Base-by-base conservation (phyloP, 2,797 vertebrate species). In the Etheostoma perlongum region DNA sequence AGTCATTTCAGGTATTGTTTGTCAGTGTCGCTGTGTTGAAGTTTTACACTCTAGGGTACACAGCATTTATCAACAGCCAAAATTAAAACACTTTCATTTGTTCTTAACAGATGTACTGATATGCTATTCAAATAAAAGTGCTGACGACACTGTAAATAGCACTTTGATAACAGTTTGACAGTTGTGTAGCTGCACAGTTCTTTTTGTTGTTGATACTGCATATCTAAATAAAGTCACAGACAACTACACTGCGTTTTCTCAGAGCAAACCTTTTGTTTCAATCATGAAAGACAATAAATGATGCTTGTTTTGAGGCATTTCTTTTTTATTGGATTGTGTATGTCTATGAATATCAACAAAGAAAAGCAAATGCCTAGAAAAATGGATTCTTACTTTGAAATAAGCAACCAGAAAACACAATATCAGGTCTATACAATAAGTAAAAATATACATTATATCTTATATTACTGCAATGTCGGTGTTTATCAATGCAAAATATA, bases 181-280 rank as follows among this genome's bases (percentile, higher is more conserved):
- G 87, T 66, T 73, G 78, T 67, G 83, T 66, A 33, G 74, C 78
- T 62, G 59, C 62, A 14, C 21, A 76, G 81, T 53, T 85, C 72
- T 79, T 81, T 88, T 68, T 76, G 63, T 82, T 80, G 81, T 83
- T 79, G 67, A 81, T 66, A 60, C 67, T 10, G 67, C 73, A 79
- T 67, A 71, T 88, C 91, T 91, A 91, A 92, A 93, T 88, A 91
- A 92, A 92, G 87, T 89, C 79, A 47, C 81, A 74, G 60, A 80
- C 77, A 60, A 81, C 78, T 85, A 76, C 57, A 87, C 76, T 78
- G 77, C 91, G 82, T 75, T 61, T 55, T 71, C 78, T 72, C 48
- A 74, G 75, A 77, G 63, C 48, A 1, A 48, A 77, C 9, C 3
- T 11, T 82, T 84, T 82, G 67, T 84, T 64, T 84, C 74, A 66